Base-by-base conservation (phyloP, 2,797 vertebrate genomes). In the Scleropages formosus region DNA sequence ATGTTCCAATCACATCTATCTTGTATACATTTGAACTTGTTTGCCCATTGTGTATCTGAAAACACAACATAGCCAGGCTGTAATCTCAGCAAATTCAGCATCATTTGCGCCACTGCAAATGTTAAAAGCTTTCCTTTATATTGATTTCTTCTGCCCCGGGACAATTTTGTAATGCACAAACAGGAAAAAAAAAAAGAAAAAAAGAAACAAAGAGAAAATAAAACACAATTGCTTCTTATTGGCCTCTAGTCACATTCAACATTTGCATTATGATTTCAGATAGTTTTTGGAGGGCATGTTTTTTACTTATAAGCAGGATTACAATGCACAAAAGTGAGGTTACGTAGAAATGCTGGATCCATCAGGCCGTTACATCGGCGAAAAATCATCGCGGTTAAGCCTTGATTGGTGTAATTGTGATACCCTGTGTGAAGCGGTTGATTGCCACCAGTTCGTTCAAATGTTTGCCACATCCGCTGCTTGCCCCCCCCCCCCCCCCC, bases 391-490 rank as follows among this genome's bases (percentile, higher is more conserved):
- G 16, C 22, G 70, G 47, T 70, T 56, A 56, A 73, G 27, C 59
- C 10, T 31, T 44, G 53, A 47, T 39, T 73, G 56, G 71, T 73
- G n/a, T 73, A 59, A 73, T 61, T 59, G 53, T 20, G 61, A 20
- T 12, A 26, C 20, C 20, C 7, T 4, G n/a, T 11, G 53, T 18
- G 9, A 49, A 70, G 68, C 26, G 27, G 47, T 51, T 53, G 49
- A 31, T 24, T 24, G 53, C 8, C 4, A 68, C 49, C 26, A 24
- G 47, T 70, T 49, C 49, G 47, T 47, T 56, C 53, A 26, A 24
- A 15, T 46, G 24, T 8, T 56, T 13, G 49, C 49, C 26, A 49
- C 68, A 70, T 70, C 68, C 53, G 47, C 53, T 53, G 49, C 49
- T 10, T 7, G 49, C 53, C 49, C 49, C 10, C 12, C 9, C 2